A percentile compares a stretch with the other conserved stretches of the same genome.
Evolutionary conservation across 2,888 invertebrate species (phyloP).

Genomic region (Cephalotes varians): DNA sequence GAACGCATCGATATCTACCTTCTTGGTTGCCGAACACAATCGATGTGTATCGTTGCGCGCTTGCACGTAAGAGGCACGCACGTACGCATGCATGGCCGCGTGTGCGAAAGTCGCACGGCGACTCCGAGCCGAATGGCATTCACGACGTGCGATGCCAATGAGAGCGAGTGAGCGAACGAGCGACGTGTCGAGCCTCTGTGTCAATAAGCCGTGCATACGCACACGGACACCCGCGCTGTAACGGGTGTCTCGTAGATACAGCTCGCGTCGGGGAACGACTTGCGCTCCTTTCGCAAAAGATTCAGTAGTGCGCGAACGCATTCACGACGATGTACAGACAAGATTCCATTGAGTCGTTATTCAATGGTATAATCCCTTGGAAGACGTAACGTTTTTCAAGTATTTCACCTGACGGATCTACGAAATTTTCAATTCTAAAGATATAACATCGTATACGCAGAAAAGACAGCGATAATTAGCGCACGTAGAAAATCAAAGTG

Average conservation of each 20-base stretch:
- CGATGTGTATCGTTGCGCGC: slow-evolving; percentile 45
- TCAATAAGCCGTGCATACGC: slow-evolving; percentile 36
- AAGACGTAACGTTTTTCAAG: no score
- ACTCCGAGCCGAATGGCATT: slow-evolving; percentile 68
- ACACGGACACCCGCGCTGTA: not conserved
- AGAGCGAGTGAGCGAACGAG: slow-evolving; percentile 63
- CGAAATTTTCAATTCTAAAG: no score
- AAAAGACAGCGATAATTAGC: no score
- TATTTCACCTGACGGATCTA: not conserved
- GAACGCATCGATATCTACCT: slow-evolving; percentile 58
- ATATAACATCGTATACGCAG: no score
- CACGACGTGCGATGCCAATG: slow-evolving; percentile 62
- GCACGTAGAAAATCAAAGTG: not conserved
- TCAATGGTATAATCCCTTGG: no score
- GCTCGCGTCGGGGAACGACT: not conserved
- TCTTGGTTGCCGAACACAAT: slow-evolving; percentile 50
- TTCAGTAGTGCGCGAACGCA: not conserved
- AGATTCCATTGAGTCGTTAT: not conserved
- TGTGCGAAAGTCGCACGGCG: slow-evolving; percentile 57
- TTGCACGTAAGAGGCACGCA: slow-evolving; percentile 18
- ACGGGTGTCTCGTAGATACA: slow-evolving; percentile 27
- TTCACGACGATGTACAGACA: not conserved
- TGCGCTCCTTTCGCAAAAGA: not conserved
- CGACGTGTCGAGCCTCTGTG: slow-evolving; percentile 50
- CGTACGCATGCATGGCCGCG: slow-evolving; percentile 1